Conservation (phyloP, 2,888 invertebrate genomes). For the Tinea semifulvella region DNA sequence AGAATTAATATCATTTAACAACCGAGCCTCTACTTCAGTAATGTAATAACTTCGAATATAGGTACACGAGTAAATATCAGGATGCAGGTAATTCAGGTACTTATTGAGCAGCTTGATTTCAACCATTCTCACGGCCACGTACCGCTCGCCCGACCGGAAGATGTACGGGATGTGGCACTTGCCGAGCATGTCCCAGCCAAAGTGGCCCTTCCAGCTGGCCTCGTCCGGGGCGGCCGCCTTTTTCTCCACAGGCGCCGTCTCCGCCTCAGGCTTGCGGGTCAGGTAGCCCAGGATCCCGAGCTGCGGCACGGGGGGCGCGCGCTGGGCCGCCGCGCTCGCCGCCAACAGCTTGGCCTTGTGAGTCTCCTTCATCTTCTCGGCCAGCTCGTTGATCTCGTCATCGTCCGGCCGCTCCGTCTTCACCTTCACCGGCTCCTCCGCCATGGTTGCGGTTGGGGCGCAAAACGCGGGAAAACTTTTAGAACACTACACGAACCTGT, state of each 20-base stretch:
- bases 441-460: slow-evolving; percentile 25
- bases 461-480: slow-evolving; percentile 4
- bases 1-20: slow-evolving; percentile 91
- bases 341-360: slow-evolving; percentile 72
- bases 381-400: slow-evolving; percentile 86
- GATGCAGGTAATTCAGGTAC: slow-evolving; percentile 87
- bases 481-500: slow-evolving; percentile 1
- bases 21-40: slow-evolving; percentile 87
- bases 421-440: slow-evolving; percentile 57
- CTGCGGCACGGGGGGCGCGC: slow-evolving; percentile 55
- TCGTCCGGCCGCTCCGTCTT: slow-evolving; percentile 84
- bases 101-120: slow-evolving; percentile 90
- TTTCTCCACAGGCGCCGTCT: slow-evolving; percentile 35
- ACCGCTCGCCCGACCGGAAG: slow-evolving; percentile 82
- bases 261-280: slow-evolving; percentile 51
- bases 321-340: slow-evolving; percentile 58
- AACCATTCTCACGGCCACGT: slow-evolving; percentile 94
- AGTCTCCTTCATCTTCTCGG: slow-evolving; percentile 87
- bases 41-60: slow-evolving; percentile 94
- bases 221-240: slow-evolving; percentile 69
- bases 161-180: slow-evolving; percentile 90
- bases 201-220: slow-evolving; percentile 81
- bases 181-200: slow-evolving; percentile 91
- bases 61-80: slow-evolving; percentile 90
- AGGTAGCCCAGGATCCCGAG: slow-evolving; percentile 71